Evolutionary conservation across 1,140 invertebrate species (phyloP), one percentile per base, ranked within the genome.

Genomic region (Diploscapter pachys): DNA sequence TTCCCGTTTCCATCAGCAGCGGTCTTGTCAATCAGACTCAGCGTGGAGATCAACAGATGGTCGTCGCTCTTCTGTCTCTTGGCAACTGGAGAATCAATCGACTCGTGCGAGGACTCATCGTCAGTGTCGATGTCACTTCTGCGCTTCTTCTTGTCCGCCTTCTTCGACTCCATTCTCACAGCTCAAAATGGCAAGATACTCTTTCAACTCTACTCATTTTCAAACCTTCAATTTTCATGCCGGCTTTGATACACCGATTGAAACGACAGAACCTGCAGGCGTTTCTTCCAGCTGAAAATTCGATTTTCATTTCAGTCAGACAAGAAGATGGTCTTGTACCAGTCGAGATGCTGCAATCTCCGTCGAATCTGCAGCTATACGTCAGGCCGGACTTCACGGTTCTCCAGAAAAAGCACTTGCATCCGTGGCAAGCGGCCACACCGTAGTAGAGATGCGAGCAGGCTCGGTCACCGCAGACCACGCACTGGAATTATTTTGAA

Each of bases 381-480:
- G 92, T 89, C 86, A 97, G 75, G 64, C 77, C 71, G 61, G 77
- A 72, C 57, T 85, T 84, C 31, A 84, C 93, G 63, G 92, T 94
- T 67, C 94, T 87, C 63, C 94, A 88, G 85, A 96, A 96, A 87
- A 96, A 96, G 69, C 94, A 94, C 85, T 96, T 96, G 87, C 94
- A 96, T 2, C 94, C 93, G 80, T 96, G 94, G 82, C 94, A 96
- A n/a, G 92, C 93, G 2, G 92, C 92, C 1, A 94, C 93, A 3
- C 93, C 93, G 85, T 96, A 96, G 85, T 96, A 84, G 74, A 81
- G 82, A 69, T 84, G 82, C 49, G 73, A 78, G 70, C 81, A 83
- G 4, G 82, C 82, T 49, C 82, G 75, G 62, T 83, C 81, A 49
- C 81, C 81, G 62, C 81, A 83, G 48, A 83, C 82, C 65, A 82